Evolutionary conservation across 2,113 vertebrate species (phyloP), one percentile per base, ranked within the genome.

Genomic region (Pionites leucogaster): DNA sequence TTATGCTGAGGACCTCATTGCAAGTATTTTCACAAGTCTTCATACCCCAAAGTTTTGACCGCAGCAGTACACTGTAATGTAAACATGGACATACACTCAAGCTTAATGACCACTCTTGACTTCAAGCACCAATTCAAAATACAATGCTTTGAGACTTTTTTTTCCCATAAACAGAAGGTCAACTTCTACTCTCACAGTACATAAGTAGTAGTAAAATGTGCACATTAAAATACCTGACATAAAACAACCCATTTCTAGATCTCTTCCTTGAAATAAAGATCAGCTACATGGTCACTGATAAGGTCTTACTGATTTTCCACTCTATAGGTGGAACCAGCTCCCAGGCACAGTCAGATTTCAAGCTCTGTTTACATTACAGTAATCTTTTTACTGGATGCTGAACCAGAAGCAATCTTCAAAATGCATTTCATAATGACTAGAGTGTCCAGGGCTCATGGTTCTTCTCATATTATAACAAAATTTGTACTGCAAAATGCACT

Each of bases 371-470:
- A 91, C 90, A 78, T 81, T 93, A 70, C 84, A 89, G 46, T 88
- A 95, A 96, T 96, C 81, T 83, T 44, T 75, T 46, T 13, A 39
- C 86, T 82, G 88, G 64, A 72, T 77, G 33, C 33, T 88, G 90
- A 93, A 97, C 81, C 69, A 95, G 90, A 96, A 96, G 81, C 53
- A 53, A 92, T 69, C 77, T 89, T 70, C 64, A 67, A 33, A 68
- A 62, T 1, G 44, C 4, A 81, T 33, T 92, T 55, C 37, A 37
- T 17, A 18, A 80, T 2, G 82, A 74, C n/a, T 75, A 3, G 41
- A 82, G 18, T 1, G 4, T 31, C 50, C 33, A 59, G 76, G 75
- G 8, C 49, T 82, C 33, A 24, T 5, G 25, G 62, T 27, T 92
- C 71, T 81, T 64, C 79, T 39, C 69, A 42, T 31, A 29, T 1